Conservation (phyloP, 2,113 vertebrate species). For the Antechinus flavipes region DNA sequence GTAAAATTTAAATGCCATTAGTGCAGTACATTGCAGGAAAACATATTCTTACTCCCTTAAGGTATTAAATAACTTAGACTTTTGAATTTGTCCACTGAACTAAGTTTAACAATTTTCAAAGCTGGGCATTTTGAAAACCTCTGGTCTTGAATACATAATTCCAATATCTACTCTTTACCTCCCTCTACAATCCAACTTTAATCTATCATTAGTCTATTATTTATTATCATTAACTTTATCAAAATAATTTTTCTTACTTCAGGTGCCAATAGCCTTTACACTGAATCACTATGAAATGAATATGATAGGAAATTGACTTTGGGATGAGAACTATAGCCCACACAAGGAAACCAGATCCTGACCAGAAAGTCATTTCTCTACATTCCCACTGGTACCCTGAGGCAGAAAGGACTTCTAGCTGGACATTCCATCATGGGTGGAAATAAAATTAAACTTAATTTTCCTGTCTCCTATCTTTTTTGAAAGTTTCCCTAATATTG, state of each 20-base stretch:
- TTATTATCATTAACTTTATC: no score
- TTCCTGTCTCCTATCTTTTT: constrained; percentile 38
- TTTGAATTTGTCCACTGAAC: background rate
- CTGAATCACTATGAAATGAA: constrained; percentile 42
- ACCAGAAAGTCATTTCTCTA: background rate
- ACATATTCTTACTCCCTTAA: background rate
- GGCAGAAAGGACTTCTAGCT: constrained; percentile 46
- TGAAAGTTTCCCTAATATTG: constrained; percentile 50
- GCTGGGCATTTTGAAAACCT: background rate
- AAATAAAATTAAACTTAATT: constrained; percentile 38
- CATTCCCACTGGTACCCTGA: constrained; percentile 59
- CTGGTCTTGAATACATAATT: constrained; percentile 5
- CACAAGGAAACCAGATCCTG: constrained; percentile 47
- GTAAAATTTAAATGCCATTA: background rate
- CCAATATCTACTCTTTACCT: background rate
- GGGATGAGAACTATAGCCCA: constrained; percentile 32
- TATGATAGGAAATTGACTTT: constrained; percentile 26
- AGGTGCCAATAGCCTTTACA: constrained; percentile 30
- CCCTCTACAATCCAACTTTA: constrained; percentile 15
- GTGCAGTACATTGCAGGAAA: background rate
- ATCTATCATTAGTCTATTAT: background rate
- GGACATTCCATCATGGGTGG: constrained; percentile 50
- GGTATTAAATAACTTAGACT: constrained; percentile 2
- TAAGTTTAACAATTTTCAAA: background rate
- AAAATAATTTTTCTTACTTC: constrained; percentile 23